These are phyloP conservation scores for Coecobrya sp. DNA, from an alignment of 2,888 invertebrate genomes.

Conservation along the genomic window DNA sequence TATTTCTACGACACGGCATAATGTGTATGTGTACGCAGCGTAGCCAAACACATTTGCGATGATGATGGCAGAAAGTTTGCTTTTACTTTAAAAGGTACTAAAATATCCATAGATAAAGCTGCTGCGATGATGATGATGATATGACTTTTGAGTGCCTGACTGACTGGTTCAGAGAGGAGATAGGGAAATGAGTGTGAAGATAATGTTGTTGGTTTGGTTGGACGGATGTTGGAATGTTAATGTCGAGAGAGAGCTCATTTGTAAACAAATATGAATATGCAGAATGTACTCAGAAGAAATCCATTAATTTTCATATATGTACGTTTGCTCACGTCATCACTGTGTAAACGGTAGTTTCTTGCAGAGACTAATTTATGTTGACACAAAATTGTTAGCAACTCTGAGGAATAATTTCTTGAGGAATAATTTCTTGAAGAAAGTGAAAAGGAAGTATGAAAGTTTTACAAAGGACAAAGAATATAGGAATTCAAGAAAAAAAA, in stretches of 20 bases:
- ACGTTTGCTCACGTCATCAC: neutral
- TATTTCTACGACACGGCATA: slow-evolving; percentile 4
- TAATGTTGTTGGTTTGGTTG: slow-evolving; percentile 5
- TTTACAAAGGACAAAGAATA: neutral
- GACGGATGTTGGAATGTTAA: slow-evolving; percentile 39
- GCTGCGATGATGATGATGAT: slow-evolving; percentile 13
- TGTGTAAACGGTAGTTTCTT: neutral
- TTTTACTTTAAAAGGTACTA: slow-evolving; percentile 36
- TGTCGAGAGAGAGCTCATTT: slow-evolving; percentile 53
- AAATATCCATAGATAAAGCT: slow-evolving; percentile 38
- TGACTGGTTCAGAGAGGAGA: neutral
- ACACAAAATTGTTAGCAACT: neutral
- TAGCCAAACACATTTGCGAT: neutral
- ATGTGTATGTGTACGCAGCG: neutral
- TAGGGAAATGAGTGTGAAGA: neutral
- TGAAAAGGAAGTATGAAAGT: neutral
- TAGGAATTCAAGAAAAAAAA: neutral
- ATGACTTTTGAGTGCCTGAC: slow-evolving; percentile 18
- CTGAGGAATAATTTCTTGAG: no score
- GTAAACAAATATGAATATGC: slow-evolving; percentile 51
- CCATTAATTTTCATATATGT: slow-evolving; percentile 27
- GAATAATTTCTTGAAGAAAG: neutral
- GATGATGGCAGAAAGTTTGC: slow-evolving; percentile 10
- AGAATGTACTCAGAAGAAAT: slow-evolving; percentile 15
- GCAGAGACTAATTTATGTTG: neutral